Conservation (phyloP, 1,140 invertebrate genomes). For the Conopomorpha cramerella region DNA sequence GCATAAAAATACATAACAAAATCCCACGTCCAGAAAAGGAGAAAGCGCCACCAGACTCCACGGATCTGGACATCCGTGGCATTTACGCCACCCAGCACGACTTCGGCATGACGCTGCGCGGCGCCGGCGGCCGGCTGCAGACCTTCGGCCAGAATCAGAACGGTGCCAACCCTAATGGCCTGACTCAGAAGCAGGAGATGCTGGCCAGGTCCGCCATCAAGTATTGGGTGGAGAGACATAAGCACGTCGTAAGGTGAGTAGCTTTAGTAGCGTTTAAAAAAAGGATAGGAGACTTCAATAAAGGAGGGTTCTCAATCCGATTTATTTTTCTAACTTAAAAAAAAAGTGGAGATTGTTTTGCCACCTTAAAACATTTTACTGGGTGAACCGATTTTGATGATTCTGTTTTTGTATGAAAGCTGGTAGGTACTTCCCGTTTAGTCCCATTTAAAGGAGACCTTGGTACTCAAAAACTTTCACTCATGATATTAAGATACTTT, state of each 20-base stretch:
- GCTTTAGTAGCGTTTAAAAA: too few species aligned
- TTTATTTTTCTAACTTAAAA: too few species aligned
- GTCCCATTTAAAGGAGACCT: too few species aligned
- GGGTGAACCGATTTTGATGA: too few species aligned
- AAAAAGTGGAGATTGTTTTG: too few species aligned
- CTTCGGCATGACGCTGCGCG: constrained; percentile 73
- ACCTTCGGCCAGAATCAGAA: constrained; percentile 56
- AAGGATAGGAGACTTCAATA: too few species aligned
- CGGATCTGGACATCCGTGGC: constrained; percentile 70
- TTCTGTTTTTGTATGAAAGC: neutral
- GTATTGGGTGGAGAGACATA: constrained; percentile 86
- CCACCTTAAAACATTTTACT: too few species aligned
- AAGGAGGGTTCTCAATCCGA: too few species aligned
- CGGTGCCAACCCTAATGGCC: constrained; percentile 71
- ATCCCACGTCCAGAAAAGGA: constrained; percentile 57
- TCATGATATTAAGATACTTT: too few species aligned
- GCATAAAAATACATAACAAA: too few species aligned
- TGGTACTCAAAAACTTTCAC: too few species aligned
- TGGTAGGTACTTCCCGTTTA: neutral
- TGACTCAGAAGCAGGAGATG: constrained; percentile 81
- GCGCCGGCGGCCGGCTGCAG: constrained; percentile 67
- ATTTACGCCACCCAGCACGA: constrained; percentile 78
- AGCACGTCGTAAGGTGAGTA: constrained; percentile 80
- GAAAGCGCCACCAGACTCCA: constrained; percentile 47
- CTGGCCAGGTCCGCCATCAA: constrained; percentile 82